Conservation (phyloP, 2,888 invertebrate species). For the Noctua janthe region DNA sequence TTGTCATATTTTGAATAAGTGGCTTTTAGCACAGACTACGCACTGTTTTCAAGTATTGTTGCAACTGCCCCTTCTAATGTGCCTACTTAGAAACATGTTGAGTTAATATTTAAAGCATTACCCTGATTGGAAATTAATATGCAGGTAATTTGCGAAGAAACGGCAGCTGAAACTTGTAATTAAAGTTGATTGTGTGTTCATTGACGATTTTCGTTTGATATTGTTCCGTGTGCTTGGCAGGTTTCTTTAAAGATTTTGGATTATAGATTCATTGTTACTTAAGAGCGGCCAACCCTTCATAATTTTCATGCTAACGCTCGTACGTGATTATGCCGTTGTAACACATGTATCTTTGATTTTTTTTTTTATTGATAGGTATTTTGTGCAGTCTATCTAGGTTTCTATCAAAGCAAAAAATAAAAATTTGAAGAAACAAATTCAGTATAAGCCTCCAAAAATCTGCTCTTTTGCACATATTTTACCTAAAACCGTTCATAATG, state of each 20-base stretch:
- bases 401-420: too few relatives aligned
- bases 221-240: conserved; percentile 23
- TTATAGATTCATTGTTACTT: not conserved
- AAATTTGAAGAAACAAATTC: too few relatives aligned
- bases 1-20: not conserved
- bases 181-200: conserved; percentile 44
- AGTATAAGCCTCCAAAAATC: too few relatives aligned
- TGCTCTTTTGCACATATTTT: too few relatives aligned
- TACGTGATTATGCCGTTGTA: too few relatives aligned
- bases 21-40: not conserved
- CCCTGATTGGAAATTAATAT: conserved; percentile 61
- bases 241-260: conserved; percentile 6
- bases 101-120: conserved; percentile 46
- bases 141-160: conserved; percentile 51
- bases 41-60: not conserved
- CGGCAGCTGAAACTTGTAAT: conserved; percentile 35
- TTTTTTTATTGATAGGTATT: too few relatives aligned
- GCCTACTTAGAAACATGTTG: conserved; percentile 15
- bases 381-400: too few relatives aligned
- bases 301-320: too few relatives aligned
- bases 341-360: too few relatives aligned
- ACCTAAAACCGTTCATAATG: too few relatives aligned
- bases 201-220: conserved; percentile 32
- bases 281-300: too few relatives aligned
- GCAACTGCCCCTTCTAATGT: not conserved